Evolutionary conservation across 2,888 invertebrate species (phyloP), one percentile per base, ranked within the genome.

Genomic region (Tetragonula carbonaria): DNA sequence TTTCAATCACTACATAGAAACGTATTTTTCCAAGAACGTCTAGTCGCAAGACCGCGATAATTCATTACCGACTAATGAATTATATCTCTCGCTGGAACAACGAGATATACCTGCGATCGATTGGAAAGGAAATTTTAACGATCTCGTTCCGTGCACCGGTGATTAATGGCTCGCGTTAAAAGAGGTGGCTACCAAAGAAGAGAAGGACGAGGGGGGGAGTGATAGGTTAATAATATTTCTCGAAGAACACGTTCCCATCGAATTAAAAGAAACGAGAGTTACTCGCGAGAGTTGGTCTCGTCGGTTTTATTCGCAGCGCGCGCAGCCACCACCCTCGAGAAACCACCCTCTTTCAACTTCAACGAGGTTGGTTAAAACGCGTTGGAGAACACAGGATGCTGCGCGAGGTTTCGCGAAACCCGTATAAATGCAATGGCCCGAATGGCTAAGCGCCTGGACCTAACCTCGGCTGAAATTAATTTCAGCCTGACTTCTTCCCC

Each of bases 401-500:
- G 0, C 45, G 23, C n/a, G 53, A 55, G 83, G 83, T 55, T 83
- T 84, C 74, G 45, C 21, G 84, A 84, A 84, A 78, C 82, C 83
- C 75, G 62, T 72, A 83, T 67, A 83, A 76, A 83, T 76, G 67
- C 62, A 82, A 82, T 66, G 68, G 70, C 33, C 33, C 59, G 28
- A 28, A 28, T n/a, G 45, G 13, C 23, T n/a, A 45, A 45, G 11
- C 55, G 28, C n/a, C 28, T 28, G 14, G 59, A 28, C 28, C 28
- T 28, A 28, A 59, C 59, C n/a, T 33, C 55, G 74, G 55, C 8
- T 68, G 74, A 77, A 84, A 84, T 78, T 84, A 84, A 84, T 84
- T 84, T 73, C 72, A 38, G 45, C 62, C 62, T 23, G 84, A 72
- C 57, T 84, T 77, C 45, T 45, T 11, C 45, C 1, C 45, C 65